Evolutionary conservation across 2,797 vertebrate genomes (phyloP), one percentile per base, ranked within the genome.

Genomic region (Setipinna tenuifilis): DNA sequence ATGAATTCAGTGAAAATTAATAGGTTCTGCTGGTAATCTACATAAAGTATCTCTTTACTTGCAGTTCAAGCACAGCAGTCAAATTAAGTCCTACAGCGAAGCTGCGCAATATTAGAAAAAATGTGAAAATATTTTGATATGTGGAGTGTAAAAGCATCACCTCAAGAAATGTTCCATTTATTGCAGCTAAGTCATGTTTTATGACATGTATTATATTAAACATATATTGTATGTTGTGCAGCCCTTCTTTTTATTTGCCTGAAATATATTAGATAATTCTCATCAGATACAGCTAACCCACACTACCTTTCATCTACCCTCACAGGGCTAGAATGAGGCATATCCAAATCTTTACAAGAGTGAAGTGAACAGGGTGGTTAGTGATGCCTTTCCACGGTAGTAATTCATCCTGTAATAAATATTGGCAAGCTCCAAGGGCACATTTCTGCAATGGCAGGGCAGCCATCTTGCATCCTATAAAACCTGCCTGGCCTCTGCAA

Each of bases 381-480:
- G 31, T 35, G 16, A 78, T 0, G 71, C 2, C 17, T 19, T 78
- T 35, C 31, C 31, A 78, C 41, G 10, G 17, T 78, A 78, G 71
- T 44, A 41, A 78, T 9, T 78, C 71, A 21, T 16, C 5, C 17
- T 9, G 71, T 44, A 78, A 78, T 78, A 78, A 78, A 78, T 78
- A 78, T 78, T 78, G 71, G 71, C 71, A 78, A 78, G 41, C 71
- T 78, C 71, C 68, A 75, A 75, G 48, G 58, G 46, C 68, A 75
- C 12, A 75, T 75, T 75, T 75, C 28, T 35, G 68, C 68, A 31
- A 35, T 75, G 68, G 80, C 44, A 82, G 48, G 58, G 68, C 84
- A 68, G 65, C 80, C 80, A 82, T 85, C 68, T 85, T 82, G 23
- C 17, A 25, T 86, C 71, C 71, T 31, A 78, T 78, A 78, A 78